These are phyloP conservation scores for Girardinus metallicus DNA, from an alignment of 2,797 vertebrate genomes.

Conservation along the genomic window DNA sequence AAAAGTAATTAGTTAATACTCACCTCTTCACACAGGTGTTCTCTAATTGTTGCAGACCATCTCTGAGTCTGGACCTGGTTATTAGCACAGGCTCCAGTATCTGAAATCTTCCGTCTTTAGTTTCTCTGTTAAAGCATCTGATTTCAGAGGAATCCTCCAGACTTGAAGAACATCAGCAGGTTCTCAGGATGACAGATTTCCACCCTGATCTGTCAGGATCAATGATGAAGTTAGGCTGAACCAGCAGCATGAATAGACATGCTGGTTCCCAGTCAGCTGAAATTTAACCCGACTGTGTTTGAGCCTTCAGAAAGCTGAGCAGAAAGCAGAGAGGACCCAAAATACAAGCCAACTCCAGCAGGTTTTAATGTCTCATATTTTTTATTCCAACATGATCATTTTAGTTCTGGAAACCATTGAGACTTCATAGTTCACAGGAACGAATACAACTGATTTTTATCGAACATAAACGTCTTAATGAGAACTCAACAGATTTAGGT, in stretches of 20 bases:
- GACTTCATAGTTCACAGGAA: background rate
- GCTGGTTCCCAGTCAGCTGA: background rate
- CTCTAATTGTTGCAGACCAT: too few species aligned
- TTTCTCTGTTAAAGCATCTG: too few species aligned
- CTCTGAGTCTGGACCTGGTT: too few species aligned
- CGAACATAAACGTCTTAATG: background rate
- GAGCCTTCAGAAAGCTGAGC: background rate
- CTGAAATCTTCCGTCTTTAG: too few species aligned
- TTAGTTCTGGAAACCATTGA: background rate
- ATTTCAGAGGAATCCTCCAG: too few species aligned
- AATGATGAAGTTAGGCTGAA: background rate
- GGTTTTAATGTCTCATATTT: background rate
- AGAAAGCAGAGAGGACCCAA: background rate
- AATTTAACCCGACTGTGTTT: background rate
- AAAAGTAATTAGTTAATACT: too few species aligned
- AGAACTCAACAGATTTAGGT: background rate
- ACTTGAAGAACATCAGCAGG: too few species aligned
- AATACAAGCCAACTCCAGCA: background rate
- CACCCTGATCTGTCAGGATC: background rate
- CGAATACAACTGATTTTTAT: background rate
- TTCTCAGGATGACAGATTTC: too few species aligned
- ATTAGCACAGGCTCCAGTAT: too few species aligned
- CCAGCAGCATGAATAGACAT: background rate
- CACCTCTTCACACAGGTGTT: too few species aligned
- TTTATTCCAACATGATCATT: background rate